phyloP scores from a whole-genome alignment of 1,140 invertebrate genomes.

The Ladona fulva region DNA sequence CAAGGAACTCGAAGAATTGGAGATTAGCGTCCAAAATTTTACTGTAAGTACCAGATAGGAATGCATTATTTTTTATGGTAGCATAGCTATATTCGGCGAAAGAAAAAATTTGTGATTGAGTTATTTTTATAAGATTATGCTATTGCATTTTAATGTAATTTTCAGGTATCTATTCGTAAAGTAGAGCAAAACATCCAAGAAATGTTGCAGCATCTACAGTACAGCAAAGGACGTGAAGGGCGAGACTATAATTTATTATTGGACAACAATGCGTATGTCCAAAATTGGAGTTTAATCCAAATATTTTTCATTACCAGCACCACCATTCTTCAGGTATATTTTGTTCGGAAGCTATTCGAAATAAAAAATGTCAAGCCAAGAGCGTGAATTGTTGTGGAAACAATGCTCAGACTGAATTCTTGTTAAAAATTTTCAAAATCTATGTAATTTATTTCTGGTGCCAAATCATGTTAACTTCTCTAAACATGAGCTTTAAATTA shows the following conservation, averaged over 20 bases:
- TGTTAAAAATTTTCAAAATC: too few species aligned
- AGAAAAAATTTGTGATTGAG: too few species aligned
- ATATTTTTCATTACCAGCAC: slow-evolving; percentile 71
- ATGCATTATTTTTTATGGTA: slow-evolving; percentile 5
- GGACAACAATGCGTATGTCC: slow-evolving; percentile 77
- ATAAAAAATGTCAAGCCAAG: slow-evolving; percentile 49
- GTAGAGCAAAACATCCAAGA: slow-evolving; percentile 79
- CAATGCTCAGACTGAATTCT: too few species aligned
- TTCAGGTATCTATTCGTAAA: slow-evolving; percentile 55
- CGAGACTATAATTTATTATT: slow-evolving; percentile 70
- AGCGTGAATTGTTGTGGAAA: slow-evolving; percentile 27
- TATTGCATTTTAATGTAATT: background rate
- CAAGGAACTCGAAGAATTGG: slow-evolving; percentile 77
- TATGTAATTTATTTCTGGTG: too few species aligned
- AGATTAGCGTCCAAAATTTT: slow-evolving; percentile 83
- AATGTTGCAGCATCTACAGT: slow-evolving; percentile 73
- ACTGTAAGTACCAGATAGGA: slow-evolving; percentile 56
- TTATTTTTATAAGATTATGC: too few species aligned
- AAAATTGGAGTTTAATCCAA: slow-evolving; percentile 77
- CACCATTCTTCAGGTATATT: slow-evolving; percentile 72
- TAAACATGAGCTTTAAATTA: too few species aligned
- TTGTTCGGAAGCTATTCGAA: slow-evolving; percentile 80
- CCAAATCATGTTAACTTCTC: too few species aligned
- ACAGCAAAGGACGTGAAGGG: slow-evolving; percentile 63
- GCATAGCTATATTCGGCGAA: too few species aligned